phyloP scores from a whole-genome alignment of 2,888 invertebrate species.

The Chelonus formosanus region DNA sequence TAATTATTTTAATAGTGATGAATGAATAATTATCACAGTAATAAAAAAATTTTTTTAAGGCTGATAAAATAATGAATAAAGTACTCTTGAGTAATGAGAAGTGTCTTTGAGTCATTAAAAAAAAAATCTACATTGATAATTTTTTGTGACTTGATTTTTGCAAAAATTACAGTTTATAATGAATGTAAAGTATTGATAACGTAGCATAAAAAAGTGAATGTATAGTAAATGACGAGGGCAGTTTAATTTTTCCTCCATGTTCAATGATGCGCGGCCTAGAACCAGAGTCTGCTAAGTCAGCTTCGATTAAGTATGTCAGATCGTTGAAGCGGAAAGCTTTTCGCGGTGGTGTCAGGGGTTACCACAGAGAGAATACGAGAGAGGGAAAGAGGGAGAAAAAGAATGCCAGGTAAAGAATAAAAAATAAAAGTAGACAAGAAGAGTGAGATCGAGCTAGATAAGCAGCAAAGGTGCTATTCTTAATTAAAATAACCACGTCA shows the following conservation, averaged over 20 bases:
- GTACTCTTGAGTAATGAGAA: too few relatives aligned
- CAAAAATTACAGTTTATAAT: conserved; percentile 4
- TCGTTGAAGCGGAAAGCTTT: conserved; percentile 22
- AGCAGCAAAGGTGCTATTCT: conserved; percentile 39
- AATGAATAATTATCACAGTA: too few relatives aligned
- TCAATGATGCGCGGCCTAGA: conserved; percentile 42
- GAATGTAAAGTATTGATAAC: conserved; percentile 10
- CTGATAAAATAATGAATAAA: too few relatives aligned
- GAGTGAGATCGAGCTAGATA: background rate
- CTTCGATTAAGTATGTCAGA: conserved; percentile 44
- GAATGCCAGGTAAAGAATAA: background rate
- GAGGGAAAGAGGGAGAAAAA: background rate
- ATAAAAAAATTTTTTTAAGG: too few relatives aligned
- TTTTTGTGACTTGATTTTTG: background rate
- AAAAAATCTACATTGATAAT: background rate
- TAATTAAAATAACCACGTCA: conserved; percentile 55
- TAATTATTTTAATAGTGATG: too few relatives aligned
- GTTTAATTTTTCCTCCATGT: conserved; percentile 34
- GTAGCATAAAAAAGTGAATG: conserved; percentile 2
- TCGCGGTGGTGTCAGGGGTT: conserved; percentile 15
- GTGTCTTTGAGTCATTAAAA: too few relatives aligned
- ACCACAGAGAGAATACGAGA: conserved; percentile 14
- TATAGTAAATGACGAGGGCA: conserved; percentile 8
- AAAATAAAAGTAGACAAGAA: background rate
- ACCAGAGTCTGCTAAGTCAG: conserved; percentile 44